Conservation (phyloP, 2,888 invertebrate species). For the Thereva unica region DNA sequence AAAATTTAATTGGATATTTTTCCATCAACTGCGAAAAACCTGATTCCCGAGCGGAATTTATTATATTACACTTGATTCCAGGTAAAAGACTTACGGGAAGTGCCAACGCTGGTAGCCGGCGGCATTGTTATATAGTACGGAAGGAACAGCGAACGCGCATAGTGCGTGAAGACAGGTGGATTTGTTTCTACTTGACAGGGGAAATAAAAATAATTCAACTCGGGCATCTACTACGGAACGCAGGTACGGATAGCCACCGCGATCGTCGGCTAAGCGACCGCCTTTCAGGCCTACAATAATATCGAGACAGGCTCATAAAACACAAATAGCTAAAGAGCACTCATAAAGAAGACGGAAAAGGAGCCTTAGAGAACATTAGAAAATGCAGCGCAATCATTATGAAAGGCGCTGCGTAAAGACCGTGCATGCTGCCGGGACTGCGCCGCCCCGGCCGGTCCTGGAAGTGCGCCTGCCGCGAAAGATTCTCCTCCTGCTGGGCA, state of each 20-base stretch:
- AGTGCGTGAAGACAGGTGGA: slow-evolving; percentile 35
- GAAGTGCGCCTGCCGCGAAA: slow-evolving; percentile 14
- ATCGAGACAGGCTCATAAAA: slow-evolving; percentile 31
- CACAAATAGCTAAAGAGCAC: slow-evolving; percentile 33
- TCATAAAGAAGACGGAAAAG: slow-evolving; percentile 35
- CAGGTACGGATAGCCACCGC: background rate
- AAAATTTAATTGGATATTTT: slow-evolving; percentile 35
- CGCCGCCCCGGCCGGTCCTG: background rate
- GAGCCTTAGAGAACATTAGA: slow-evolving; percentile 34
- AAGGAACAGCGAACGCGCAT: slow-evolving; percentile 15
- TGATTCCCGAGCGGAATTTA: slow-evolving; percentile 30
- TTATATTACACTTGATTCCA: slow-evolving; percentile 24
- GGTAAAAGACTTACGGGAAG: background rate
- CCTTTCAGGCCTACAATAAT: slow-evolving; percentile 28
- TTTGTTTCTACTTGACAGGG: slow-evolving; percentile 30
- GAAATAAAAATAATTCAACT: slow-evolving; percentile 31
- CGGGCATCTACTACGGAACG: background rate
- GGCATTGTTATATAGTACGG: background rate
- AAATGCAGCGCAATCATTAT: slow-evolving; percentile 28
- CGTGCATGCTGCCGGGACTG: background rate
- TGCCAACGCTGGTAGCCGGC: background rate
- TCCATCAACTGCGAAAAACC: slow-evolving; percentile 17
- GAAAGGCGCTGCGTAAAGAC: slow-evolving; percentile 8
- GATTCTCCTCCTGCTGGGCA: slow-evolving; percentile 24
- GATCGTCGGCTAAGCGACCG: background rate